phyloP scores from a whole-genome alignment of 2,888 invertebrate genomes.

The Limenitis camilla region DNA sequence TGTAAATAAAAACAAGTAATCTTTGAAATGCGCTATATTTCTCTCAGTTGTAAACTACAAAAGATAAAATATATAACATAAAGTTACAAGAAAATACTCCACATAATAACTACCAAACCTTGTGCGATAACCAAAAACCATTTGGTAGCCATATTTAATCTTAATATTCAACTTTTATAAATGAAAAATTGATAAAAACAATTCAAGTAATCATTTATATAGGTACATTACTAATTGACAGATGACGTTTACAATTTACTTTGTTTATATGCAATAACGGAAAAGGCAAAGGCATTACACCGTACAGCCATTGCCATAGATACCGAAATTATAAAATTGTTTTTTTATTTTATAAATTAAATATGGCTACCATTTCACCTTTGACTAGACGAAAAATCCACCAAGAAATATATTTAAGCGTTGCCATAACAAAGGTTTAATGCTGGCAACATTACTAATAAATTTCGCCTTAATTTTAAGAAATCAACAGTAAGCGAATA shows the following conservation, averaged over 20 bases:
- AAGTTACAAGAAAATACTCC: slow-evolving; percentile 42
- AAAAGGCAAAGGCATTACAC: no score
- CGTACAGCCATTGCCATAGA: no score
- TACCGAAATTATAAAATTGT: not conserved
- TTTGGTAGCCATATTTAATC: slow-evolving; percentile 22
- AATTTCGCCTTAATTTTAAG: not conserved
- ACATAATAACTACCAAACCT: slow-evolving; percentile 32
- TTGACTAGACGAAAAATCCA: slow-evolving; percentile 48
- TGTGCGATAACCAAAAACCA: slow-evolving; percentile 30
- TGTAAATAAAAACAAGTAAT: slow-evolving; percentile 26
- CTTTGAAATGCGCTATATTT: slow-evolving; percentile 56
- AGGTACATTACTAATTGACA: no score
- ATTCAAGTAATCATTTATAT: not conserved
- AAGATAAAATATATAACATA: slow-evolving; percentile 42
- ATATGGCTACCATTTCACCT: slow-evolving; percentile 31
- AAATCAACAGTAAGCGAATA: not conserved
- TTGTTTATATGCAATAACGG: no score
- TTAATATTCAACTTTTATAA: not conserved
- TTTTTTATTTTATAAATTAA: slow-evolving; percentile 4
- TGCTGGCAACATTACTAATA: not conserved
- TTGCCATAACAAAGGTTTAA: not conserved
- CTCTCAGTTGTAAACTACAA: slow-evolving; percentile 51
- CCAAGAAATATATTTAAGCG: slow-evolving; percentile 24
- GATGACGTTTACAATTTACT: no score
- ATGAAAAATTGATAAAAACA: not conserved